phyloP scores from a whole-genome alignment of 2,113 vertebrate species.

The Meles meles region DNA sequence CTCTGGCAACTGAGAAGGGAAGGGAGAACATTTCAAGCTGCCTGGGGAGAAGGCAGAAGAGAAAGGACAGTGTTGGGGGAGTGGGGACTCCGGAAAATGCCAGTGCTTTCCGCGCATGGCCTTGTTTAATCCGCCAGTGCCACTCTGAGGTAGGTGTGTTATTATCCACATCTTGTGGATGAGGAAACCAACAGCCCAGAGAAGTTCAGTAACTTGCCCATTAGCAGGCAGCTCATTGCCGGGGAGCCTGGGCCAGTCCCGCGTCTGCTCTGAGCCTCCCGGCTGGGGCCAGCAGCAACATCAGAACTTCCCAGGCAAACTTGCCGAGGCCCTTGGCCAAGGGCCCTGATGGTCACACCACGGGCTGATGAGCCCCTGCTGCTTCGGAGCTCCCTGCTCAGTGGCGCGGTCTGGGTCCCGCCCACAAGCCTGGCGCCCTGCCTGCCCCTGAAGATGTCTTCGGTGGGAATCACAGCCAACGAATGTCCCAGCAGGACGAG shows the following conservation, averaged over 20 bases:
- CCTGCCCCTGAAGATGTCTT: conserved; percentile 55
- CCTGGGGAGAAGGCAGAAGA: background rate
- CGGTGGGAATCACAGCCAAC: conserved; percentile 50
- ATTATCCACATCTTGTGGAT: background rate
- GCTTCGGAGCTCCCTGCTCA: background rate
- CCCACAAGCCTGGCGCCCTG: conserved; percentile 51
- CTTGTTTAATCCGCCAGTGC: background rate
- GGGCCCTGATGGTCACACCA: background rate
- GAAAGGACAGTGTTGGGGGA: background rate
- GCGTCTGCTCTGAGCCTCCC: background rate
- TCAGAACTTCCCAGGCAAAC: background rate
- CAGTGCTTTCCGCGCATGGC: background rate
- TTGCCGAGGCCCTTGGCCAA: background rate
- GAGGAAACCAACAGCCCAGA: background rate
- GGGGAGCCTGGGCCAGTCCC: background rate
- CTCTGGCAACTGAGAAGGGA: background rate
- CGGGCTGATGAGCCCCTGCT: background rate
- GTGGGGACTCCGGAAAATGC: background rate
- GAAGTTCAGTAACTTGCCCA: background rate
- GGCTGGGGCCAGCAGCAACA: accelerated
- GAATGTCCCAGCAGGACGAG: conserved; percentile 43
- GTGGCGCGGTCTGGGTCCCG: background rate
- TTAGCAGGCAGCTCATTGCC: background rate
- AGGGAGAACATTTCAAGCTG: background rate
- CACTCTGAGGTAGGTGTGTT: background rate